phyloP scores from a whole-genome alignment of 2,797 vertebrate species.

The Triplophysa bombifrons region DNA sequence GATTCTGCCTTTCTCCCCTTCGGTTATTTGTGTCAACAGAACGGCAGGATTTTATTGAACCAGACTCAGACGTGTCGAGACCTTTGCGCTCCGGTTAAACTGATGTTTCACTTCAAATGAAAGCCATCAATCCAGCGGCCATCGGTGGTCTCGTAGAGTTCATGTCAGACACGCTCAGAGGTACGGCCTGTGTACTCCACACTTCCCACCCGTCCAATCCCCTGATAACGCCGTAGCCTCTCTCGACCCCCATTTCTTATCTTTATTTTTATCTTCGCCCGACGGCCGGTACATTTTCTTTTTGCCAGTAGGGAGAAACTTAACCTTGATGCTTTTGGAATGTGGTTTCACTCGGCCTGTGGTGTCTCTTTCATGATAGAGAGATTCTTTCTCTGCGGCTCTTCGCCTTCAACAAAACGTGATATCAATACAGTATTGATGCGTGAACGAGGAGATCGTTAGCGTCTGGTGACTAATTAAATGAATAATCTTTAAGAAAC shows the following conservation, averaged over 20 bases:
- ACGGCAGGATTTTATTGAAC: constrained; percentile 8
- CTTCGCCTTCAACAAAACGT: not conserved
- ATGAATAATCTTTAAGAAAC: constrained; percentile 13
- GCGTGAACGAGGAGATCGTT: not conserved
- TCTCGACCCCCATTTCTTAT: constrained; percentile 19
- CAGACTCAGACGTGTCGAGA: not conserved
- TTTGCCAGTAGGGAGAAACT: constrained; percentile 18
- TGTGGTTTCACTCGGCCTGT: not conserved
- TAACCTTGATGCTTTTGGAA: constrained; percentile 19
- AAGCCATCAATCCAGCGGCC: constrained; percentile 12
- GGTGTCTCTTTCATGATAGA: not conserved
- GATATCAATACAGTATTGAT: constrained; percentile 11
- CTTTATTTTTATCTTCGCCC: constrained; percentile 41
- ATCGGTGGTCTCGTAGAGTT: not conserved
- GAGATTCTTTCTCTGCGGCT: not conserved
- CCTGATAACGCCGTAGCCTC: not conserved
- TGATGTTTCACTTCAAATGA: constrained; percentile 18
- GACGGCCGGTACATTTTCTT: constrained; percentile 45
- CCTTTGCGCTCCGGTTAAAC: not conserved
- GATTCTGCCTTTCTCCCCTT: not conserved
- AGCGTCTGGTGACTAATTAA: not conserved
- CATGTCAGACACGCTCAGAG: not conserved
- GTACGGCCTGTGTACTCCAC: not conserved
- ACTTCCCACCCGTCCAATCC: constrained; percentile 16
- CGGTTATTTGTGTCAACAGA: constrained; percentile 7